Base-by-base conservation (phyloP, 1,140 invertebrate species). In the Holcopasites calliopsidis region DNA sequence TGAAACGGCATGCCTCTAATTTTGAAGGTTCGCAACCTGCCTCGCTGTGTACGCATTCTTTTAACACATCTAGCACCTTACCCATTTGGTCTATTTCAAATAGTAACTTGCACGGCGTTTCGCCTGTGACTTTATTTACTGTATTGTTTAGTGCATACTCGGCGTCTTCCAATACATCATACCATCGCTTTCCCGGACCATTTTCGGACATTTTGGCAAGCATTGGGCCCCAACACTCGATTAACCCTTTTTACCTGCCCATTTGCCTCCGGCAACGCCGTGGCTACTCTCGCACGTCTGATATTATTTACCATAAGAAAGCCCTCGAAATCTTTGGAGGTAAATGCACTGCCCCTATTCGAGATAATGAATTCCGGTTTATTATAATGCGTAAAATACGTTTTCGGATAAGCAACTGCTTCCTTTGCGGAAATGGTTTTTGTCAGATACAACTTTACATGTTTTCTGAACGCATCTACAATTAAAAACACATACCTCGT, bases 81-180 rank as follows among this genome's bases (percentile, higher is more conserved):
- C 66, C 66, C 23, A 16, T 28, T 33, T 69, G 66, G 16, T 31
- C 52, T 4, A 58, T 11, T 33, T 42, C 66, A 16, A 70, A 70
- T 16, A 70, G n/a, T 13, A 70, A 23, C 3, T 23, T 33, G 10
- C 28, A n/a, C 5, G 66, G 55, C 0, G 42, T 70, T 13, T 70
- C 21, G 0, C 31, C 42, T 1, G 54, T 58, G 0, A 23, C 1
- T 47, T 33, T 35, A 35, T 35, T 47, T 2, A 23, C 11, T 1
- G 42, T 57, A 18, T 70, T 70, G 7, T 70, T 70, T 2, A 70
- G 10, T 1, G 54, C 40, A 16, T 70, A 57, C 21, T 58, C 66
- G 3, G 33, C 21, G 2, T 70, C 42, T 1, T 26, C 26, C 10
- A 70, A 8, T 0, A 26, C 13, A 1, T 58, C 8, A 11, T 70